phyloP scores from a whole-genome alignment of 2,797 vertebrate species.

The Hippoglossus hippoglossus region DNA sequence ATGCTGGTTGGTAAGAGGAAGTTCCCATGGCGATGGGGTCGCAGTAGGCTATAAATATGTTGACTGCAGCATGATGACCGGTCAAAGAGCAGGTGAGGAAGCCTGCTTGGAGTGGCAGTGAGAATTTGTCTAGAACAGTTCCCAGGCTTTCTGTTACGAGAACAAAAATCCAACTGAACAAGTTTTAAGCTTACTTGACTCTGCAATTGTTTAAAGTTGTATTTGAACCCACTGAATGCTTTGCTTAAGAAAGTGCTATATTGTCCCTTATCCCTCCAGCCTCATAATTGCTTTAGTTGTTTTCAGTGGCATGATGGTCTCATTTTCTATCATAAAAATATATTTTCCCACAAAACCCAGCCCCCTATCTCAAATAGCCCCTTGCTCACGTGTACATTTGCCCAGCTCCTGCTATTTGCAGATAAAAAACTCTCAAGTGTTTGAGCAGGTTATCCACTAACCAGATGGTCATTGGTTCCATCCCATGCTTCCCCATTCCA shows the following conservation, averaged over 20 bases:
- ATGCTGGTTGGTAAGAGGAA: slow-evolving; percentile 62
- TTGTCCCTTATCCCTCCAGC: background rate
- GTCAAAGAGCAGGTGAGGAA: slow-evolving; percentile 75
- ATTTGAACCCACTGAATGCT: background rate
- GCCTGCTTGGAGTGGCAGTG: slow-evolving; percentile 28
- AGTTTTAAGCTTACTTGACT: background rate
- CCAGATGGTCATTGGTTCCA: no score
- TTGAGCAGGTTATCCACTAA: no score
- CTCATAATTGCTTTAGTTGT: background rate
- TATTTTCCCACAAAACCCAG: no score
- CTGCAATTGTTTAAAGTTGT: background rate
- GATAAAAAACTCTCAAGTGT: no score
- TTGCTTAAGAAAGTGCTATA: background rate
- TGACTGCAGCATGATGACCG: slow-evolving; percentile 22
- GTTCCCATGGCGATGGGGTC: slow-evolving; percentile 73
- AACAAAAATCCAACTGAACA: background rate
- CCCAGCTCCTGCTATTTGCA: no score
- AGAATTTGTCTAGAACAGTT: slow-evolving; percentile 43
- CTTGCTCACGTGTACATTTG: no score
- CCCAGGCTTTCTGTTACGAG: slow-evolving; percentile 45
- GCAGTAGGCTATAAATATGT: slow-evolving; percentile 71
- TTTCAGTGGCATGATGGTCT: background rate
- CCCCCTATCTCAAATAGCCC: no score
- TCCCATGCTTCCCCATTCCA: no score
- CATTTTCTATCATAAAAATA: no score